A percentile compares a stretch with the other conserved stretches of the same genome.
phyloP scores from a whole-genome alignment of 1,140 invertebrate species.

The Eulimnadia texana region DNA sequence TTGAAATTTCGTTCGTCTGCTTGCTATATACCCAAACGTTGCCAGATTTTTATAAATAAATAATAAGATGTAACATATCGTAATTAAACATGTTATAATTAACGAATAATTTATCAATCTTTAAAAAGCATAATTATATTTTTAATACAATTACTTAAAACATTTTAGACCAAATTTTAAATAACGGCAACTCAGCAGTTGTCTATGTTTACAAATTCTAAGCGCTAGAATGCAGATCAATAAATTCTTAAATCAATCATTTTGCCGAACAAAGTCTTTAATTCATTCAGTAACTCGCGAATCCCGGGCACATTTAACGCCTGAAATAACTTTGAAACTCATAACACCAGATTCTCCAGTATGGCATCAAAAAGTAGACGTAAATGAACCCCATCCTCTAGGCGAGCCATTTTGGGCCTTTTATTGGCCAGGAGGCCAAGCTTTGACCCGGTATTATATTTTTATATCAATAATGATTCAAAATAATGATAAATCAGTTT shows the following conservation, averaged over 20 bases:
- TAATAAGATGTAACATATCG: not conserved
- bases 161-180: not conserved
- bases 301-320: constrained; percentile 32
- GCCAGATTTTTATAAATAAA: not conserved
- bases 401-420: constrained; percentile 40
- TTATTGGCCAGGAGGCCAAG: constrained; percentile 44
- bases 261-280: not conserved
- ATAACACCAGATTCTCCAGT: constrained; percentile 35
- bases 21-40: not conserved
- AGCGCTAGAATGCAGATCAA: too few species aligned
- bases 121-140: not conserved
- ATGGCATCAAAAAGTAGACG: constrained; percentile 28
- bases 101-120: too few species aligned
- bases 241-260: too few species aligned
- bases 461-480: not conserved
- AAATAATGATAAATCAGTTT: constrained; percentile 29
- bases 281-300: not conserved
- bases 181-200: too few species aligned
- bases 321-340: constrained; percentile 36
- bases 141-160: too few species aligned
- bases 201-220: not conserved
- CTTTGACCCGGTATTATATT: constrained; percentile 30
- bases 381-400: constrained; percentile 23
- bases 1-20: too few species aligned
- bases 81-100: too few species aligned